Evolutionary conservation across 2,888 invertebrate species (phyloP).

Genomic region (Cylloceria caligata): DNA sequence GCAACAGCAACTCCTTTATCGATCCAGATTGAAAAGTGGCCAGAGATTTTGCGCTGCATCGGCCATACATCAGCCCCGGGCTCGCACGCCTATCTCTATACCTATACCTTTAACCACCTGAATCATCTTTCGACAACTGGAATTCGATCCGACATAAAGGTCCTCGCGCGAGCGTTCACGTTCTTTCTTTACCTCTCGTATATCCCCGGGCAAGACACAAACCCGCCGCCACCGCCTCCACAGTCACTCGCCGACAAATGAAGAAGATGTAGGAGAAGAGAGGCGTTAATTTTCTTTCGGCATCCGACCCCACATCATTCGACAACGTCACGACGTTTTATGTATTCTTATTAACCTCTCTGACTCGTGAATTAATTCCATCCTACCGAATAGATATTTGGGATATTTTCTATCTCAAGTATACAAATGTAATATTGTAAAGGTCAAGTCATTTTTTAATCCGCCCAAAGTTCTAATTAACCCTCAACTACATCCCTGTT

Average conservation of each 20-base stretch:
- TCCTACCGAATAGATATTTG: not conserved
- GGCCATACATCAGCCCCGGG: constrained; percentile 59
- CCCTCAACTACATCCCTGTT: no score
- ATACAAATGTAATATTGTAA: not conserved
- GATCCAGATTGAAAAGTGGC: constrained; percentile 58
- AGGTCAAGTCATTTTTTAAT: not conserved
- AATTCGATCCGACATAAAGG: constrained; percentile 61
- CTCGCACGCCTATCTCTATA: constrained; percentile 26
- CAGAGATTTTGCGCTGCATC: constrained; percentile 43
- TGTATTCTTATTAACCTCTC: constrained; percentile 27
- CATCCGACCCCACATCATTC: constrained; percentile 39
- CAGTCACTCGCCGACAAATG: constrained; percentile 49
- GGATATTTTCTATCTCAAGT: not conserved
- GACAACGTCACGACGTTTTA: constrained; percentile 37
- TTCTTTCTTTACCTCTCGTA: constrained; percentile 41
- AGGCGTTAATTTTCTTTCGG: constrained; percentile 62
- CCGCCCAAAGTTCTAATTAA: not conserved
- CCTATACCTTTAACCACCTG: constrained; percentile 32
- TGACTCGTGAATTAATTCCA: constrained; percentile 22
- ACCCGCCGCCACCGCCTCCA: constrained; percentile 25
- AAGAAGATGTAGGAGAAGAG: constrained; percentile 36
- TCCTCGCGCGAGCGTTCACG: constrained; percentile 33
- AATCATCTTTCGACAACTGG: constrained; percentile 59
- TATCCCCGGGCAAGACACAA: constrained; percentile 40
- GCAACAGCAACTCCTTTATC: constrained; percentile 32